Base-by-base conservation (phyloP, 1,140 invertebrate genomes). In the Centruroides sculpturatus region DNA sequence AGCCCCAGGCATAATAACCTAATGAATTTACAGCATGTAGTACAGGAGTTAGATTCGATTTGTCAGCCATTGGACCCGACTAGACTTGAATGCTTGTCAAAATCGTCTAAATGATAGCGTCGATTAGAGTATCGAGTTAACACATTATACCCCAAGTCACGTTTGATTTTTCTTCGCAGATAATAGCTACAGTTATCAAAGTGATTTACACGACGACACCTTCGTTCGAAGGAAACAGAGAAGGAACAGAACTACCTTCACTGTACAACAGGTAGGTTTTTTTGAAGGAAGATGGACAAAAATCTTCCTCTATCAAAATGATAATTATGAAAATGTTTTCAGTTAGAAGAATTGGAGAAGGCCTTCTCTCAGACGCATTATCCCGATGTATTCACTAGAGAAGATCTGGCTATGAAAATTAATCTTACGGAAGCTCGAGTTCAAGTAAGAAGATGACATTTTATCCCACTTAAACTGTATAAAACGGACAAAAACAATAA, bases 321-420 rank as follows among this genome's bases (percentile, higher is more conserved):
- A 1, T 41, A 41, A 41, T 8, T 0, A 3, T 6, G 1, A 6
- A 41, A 41, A 41, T 41, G 23, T 36, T 62, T 53, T 72, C 78
- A 92, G 85, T 75, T 98, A 70, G 94, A 96, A 76, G 93, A 98
- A 76, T 76, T 98, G 69, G 94, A 98, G 77, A 94, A 89, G 67
- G 93, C 93, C 55, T 98, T 98, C 74, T 86, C 89, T 59, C 89
- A 94, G 74, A 98, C 94, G 35, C 95, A 98, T 75, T 98, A 98
- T 73, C 95, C 94, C 7, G 95, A 98, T 75, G 92, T 97, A 57
- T 98, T 97, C 77, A 97, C 91, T 2, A 79, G 95, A 67, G 93
- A 98, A 76, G 93, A 97, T 76, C 79, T 98, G 55, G 93, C 94
- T n/a, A 92, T 94, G 83, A 93, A 96, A 78, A 97, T 98, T 70